Evolutionary conservation across 2,888 invertebrate species (phyloP), one percentile per base, ranked within the genome.

Genomic region (Synanthedon formicaeformis): DNA sequence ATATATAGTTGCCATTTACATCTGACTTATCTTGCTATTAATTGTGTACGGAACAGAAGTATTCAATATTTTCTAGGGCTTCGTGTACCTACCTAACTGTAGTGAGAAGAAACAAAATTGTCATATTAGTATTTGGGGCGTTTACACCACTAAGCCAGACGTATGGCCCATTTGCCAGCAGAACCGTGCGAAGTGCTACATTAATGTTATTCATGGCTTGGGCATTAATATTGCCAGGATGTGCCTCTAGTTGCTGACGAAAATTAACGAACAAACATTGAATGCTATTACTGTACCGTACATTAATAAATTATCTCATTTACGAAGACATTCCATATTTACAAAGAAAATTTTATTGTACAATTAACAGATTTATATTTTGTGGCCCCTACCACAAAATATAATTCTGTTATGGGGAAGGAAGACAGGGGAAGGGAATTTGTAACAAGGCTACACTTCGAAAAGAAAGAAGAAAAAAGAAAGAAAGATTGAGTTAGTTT

Each of bases 131-230:
- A 81, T 82, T 81, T 79, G 73, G 75, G 70, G 66, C 75, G 75
- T 78, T 81, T 77, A 76, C 78, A 77, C 71, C 79, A 73, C 76
- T 84, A 83, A 85, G 82, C 81, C 71, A 78, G 81, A 84, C 73
- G 70, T 81, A 83, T 81, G 73, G 79, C 61, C 81, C 81, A 81
- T 84, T 83, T 75, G 75, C 73, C 69, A 75, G 76, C 78, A 72
- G 73, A 73, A 73, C 75, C 75, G 77, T 64, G 75, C 71, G 69
- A 71, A 75, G 72, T 71, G 73, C 63, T 69, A 70, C 75, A 66
- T 71, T 60, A 60, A 56, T 58, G 78, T 79, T 76, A 82, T 82
- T 78, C 80, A 83, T 78, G 73, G 72, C 63, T 60, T 60, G 57
- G 62, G 67, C 77, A 80, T 79, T 81, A 80, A 81, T 79, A 75